phyloP scores from a whole-genome alignment of 2,113 vertebrate species.

The Nothoprocta pentlandii region DNA sequence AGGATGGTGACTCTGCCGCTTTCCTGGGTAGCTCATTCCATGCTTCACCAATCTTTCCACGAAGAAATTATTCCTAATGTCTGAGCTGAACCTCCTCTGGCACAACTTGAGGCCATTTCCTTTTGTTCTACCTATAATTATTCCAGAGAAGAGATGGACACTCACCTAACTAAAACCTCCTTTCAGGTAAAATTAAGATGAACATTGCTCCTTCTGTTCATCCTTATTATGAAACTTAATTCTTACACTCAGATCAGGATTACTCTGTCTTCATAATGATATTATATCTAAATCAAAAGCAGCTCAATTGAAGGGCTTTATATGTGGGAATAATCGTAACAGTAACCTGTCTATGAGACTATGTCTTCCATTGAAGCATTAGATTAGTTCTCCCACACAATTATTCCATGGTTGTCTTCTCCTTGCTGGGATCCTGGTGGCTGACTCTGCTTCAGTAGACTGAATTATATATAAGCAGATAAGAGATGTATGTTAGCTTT shows the following conservation, averaged over 20 bases:
- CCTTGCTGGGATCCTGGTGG: not conserved
- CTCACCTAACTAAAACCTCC: too few species aligned
- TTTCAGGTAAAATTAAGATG: not conserved
- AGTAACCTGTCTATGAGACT: not conserved
- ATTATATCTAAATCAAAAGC: not conserved
- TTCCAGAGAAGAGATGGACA: too few species aligned
- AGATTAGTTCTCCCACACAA: not conserved
- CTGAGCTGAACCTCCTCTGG: too few species aligned
- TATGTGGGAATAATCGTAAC: not conserved
- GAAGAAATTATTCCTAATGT: too few species aligned
- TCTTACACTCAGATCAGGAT: not conserved
- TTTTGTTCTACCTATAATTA: too few species aligned
- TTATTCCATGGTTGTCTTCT: not conserved
- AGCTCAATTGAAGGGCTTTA: not conserved
- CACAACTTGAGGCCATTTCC: too few species aligned
- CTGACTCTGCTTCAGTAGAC: fast-evolving
- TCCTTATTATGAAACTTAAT: not conserved
- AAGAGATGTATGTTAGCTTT: not conserved
- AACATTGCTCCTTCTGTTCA: not conserved
- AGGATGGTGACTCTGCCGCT: too few species aligned
- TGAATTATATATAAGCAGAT: not conserved
- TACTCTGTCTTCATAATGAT: not conserved
- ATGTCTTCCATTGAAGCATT: not conserved
- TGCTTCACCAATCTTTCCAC: too few species aligned
- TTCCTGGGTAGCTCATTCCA: too few species aligned